Evolutionary conservation across 2,888 invertebrate genomes (phyloP).

Genomic region (Limnephilus lunatus): DNA sequence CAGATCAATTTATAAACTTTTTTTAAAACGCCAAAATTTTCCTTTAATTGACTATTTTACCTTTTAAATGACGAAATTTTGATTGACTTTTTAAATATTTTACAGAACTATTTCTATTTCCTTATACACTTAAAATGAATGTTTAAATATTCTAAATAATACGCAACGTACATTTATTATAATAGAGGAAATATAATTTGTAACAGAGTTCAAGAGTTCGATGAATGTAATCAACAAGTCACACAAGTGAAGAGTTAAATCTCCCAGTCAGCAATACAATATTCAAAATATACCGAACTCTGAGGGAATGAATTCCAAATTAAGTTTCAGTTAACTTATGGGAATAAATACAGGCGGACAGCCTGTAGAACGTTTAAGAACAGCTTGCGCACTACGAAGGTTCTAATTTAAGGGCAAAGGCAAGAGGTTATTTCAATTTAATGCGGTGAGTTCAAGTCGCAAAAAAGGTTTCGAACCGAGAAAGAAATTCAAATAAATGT

Average conservation of each 20-base stretch:
- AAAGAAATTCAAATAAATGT: background rate
- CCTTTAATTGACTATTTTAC: no score
- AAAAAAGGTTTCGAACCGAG: constrained; percentile 7
- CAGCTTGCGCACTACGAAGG: background rate
- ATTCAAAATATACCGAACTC: constrained; percentile 50
- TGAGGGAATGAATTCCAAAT: constrained; percentile 49
- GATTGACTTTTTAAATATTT: no score
- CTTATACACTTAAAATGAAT: no score
- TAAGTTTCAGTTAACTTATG: constrained; percentile 42
- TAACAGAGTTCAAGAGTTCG: no score
- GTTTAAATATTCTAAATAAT: no score
- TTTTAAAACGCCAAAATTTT: no score
- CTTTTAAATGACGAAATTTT: no score
- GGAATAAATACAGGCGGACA: constrained; percentile 49
- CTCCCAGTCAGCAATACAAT: constrained; percentile 46
- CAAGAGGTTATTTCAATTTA: constrained; percentile 32
- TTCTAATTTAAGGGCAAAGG: constrained; percentile 14
- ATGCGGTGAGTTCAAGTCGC: constrained; percentile 11
- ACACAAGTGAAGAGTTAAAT: background rate
- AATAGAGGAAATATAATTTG: no score
- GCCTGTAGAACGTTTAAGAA: constrained; percentile 30
- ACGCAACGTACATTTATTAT: background rate
- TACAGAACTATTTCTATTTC: no score
- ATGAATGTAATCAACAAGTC: constrained; percentile 3
- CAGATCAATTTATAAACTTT: no score